Base-by-base conservation (phyloP, 2,888 invertebrate species). In the Bhutanitis thaidina region DNA sequence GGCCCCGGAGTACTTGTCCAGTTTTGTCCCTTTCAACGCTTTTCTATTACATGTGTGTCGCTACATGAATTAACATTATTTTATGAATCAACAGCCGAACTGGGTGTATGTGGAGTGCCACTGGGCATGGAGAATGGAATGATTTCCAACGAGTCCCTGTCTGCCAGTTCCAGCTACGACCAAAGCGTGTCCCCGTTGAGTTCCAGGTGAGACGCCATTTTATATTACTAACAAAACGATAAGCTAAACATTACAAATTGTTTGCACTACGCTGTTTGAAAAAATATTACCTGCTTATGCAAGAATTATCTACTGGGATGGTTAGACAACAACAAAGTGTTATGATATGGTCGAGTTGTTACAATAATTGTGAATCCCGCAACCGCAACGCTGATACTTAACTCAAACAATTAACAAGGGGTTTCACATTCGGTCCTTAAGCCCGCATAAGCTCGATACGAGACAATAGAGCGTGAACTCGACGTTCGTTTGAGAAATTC, bases 161-260 rank as follows among this genome's bases (percentile, higher is more conserved):
- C 94, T 4, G 95, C 96, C 52, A 96, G 96, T 73, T 96, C 96
- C 47, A 95, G 95, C 61, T 96, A 97, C 76, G 92, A 93, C 66
- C 95, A 95, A 74, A 95, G 94, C 64, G 96, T 96, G 30, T 97
- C 97, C 44, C 96, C 97, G 29, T 94, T 95, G 66, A 95, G 96
- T 76, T 95, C 96, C 57, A 94, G 97, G 97, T 96, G 88, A 90
- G 85, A 53, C 37, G 32, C 16, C 47, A 49, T 55, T 54, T 56
- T 56, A 61, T 57, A 20, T 20, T 4, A 2, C 5, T 20, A 20
- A 2, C 20, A 20, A 20, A 20, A 20, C 3, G 5, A 5, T 20
- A 20, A 20, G 20, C 20, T n/a, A n/a, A n/a, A n/a, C n/a, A n/a
- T n/a, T n/a, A n/a, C n/a, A n/a, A 20, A 20, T 5, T 20, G 20